Base-by-base conservation (phyloP, 2,113 vertebrate species). In the Menidia beryllina region DNA sequence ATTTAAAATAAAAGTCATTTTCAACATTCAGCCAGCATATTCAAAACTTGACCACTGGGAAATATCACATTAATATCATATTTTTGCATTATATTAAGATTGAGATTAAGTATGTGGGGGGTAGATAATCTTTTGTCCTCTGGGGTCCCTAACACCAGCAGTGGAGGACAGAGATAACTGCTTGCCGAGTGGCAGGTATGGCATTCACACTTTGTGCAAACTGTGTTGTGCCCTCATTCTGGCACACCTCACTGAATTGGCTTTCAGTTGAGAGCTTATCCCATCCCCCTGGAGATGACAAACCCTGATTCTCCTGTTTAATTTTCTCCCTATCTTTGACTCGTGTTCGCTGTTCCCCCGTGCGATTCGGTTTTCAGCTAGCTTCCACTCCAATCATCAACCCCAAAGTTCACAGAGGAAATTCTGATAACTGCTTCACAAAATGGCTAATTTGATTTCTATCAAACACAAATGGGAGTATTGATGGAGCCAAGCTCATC, bases 301-400 rank as follows among this genome's bases (percentile, higher is more conserved):
- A 71, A 77, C 39, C 49, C 25, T 4, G 27, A 75, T 62, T 84
- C 49, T 72, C 56, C 60, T 50, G 50, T 86, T 77, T 71, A 55
- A 81, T 86, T 86, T 83, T 50, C 74, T 13, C 47, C 49, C 61
- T 53, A 30, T 70, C 52, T 76, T 39, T 77, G 23, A 20, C 38
- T 70, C 72, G 65, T 72, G 23, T 62, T 39, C 64, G n/a, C 24
- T 38, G 41, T 8, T 60, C 72, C 62, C 7, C 13, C 12, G 17
- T 64, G 62, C 26, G 15, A 47, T 38, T 65, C 64, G 21, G 14
- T 25, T 39, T 67, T 30, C 21, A 45, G 54, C 45, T 30, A n/a
- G 17, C 48, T 41, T 68, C 71, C 55, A 74, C 88, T 88, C 86
- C 65, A 88, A 90, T 92, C 88, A 90, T 57, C 86, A 7, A 55